Base-by-base conservation (phyloP, 2,797 vertebrate species). In the Podargus strigoides region DNA sequence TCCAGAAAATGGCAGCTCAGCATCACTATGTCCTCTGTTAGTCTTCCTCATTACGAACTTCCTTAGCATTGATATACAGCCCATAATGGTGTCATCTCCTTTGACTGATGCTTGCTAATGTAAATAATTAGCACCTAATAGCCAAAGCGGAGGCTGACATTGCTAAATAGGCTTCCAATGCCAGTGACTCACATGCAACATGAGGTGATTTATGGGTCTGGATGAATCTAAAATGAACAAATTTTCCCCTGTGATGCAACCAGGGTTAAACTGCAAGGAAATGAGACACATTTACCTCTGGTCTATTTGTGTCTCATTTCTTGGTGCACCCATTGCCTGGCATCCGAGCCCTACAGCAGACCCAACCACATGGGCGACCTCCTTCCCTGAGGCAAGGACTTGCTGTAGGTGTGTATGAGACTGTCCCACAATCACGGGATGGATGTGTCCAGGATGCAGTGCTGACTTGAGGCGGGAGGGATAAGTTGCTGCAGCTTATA, bases 201-300 rank as follows among this genome's bases (percentile, higher is more conserved):
- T 6, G 53, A 74, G 66, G 72, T 91, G 89, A 93, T 41, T 88
- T 91, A 86, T 53, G 76, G 85, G 34, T 94, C 87, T 85, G 53
- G 39, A 77, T 74, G 80, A 85, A 64, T 55, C 76, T 53, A 37
- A 75, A 28, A 59, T 44, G 78, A 93, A 62, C 23, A 89, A 32
- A 39, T 82, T 58, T 72, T 77, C 78, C 32, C 3, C 9, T 69
- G 19, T 92, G 79, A 88, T 86, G 93, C 79, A 92, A 85, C 20
- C 21, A 44, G 22, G 64, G 60, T 56, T 60, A 77, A 92, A 87
- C 39, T 69, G 68, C 55, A 56, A 59, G 73, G 73, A 85, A 93
- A 83, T 41, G 62, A 83, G 28, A 44, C 27, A 42, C 28, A 9
- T 74, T 80, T 90, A 32, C 21, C n/a, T 52, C 16, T 73, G 34